Conservation (phyloP, 1,140 invertebrate species). For the Neodiprion fabricii region DNA sequence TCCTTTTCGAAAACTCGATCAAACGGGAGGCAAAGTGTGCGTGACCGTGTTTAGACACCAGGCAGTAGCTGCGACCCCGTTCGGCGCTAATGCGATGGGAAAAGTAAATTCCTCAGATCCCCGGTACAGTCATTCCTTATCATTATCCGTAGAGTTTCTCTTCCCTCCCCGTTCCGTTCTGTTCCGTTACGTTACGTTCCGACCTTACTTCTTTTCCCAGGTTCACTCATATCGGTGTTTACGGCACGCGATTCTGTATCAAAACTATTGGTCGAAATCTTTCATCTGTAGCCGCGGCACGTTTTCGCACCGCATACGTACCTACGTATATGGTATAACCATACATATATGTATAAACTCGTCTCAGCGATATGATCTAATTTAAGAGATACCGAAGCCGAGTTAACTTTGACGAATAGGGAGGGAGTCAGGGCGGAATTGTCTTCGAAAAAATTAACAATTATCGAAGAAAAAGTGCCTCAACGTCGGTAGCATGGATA, state of each 20-base stretch:
- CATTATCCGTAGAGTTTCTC: not conserved
- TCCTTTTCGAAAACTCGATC: too few relatives aligned
- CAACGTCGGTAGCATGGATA: too few relatives aligned
- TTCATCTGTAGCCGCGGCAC: not conserved
- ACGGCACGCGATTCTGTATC: not conserved
- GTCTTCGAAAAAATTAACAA: too few relatives aligned
- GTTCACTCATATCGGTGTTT: not conserved
- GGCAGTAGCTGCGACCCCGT: not conserved
- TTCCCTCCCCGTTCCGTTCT: not conserved
- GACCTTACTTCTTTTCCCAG: not conserved
- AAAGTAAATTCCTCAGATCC: conserved; percentile 2
- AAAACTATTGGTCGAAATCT: not conserved
- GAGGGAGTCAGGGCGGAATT: too few relatives aligned
- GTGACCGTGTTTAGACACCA: too few relatives aligned
- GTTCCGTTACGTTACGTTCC: not conserved
- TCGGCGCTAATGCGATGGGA: not conserved
- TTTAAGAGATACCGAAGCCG: too few relatives aligned
- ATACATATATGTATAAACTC: too few relatives aligned
- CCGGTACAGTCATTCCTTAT: not conserved
- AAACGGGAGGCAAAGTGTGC: too few relatives aligned
- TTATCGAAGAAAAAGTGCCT: too few relatives aligned
- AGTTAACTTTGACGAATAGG: too few relatives aligned
- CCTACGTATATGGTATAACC: not conserved
- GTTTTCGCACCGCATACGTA: not conserved
- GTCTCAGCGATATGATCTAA: too few relatives aligned